Conservation (phyloP, 2,113 vertebrate genomes). For the Notothenia rossii region DNA sequence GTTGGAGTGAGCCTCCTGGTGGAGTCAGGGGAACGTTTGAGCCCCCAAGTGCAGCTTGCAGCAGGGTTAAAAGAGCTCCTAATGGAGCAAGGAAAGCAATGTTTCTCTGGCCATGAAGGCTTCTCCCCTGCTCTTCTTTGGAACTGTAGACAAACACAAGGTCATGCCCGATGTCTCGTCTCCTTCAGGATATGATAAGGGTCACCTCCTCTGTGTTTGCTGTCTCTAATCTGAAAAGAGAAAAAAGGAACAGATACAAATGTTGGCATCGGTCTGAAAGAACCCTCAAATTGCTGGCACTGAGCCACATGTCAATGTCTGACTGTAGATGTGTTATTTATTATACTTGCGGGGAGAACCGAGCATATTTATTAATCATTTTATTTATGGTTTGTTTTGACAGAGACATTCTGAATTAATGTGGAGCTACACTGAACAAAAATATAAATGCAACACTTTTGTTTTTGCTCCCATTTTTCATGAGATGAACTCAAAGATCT, state of each 20-base stretch:
- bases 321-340: slow-evolving; percentile 31
- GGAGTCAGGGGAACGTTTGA: slow-evolving; percentile 78
- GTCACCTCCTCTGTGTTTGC: slow-evolving; percentile 54
- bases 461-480: no score
- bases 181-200: slow-evolving; percentile 66
- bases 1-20: slow-evolving; percentile 79
- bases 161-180: slow-evolving; percentile 61
- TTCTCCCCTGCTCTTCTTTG: slow-evolving; percentile 62
- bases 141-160: slow-evolving; percentile 61
- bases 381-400: slow-evolving; percentile 41
- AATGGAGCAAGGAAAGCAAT: slow-evolving; percentile 81
- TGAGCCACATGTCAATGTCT: slow-evolving; percentile 44
- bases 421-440: no score
- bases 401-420: slow-evolving; percentile 41
- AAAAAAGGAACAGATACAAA: slow-evolving; percentile 58
- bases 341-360: slow-evolving; percentile 21
- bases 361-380: slow-evolving; percentile 33
- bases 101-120: slow-evolving; percentile 57
- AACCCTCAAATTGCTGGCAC: slow-evolving; percentile 30
- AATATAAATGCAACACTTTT: no score
- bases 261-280: slow-evolving; percentile 35
- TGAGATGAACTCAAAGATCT: no score
- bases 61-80: slow-evolving; percentile 61
- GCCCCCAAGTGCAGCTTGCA: slow-evolving; percentile 84
- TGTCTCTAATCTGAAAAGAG: slow-evolving; percentile 70